Evolutionary conservation across 1,140 invertebrate species (phyloP).

Genomic region (Oreohelix idahoensis): DNA sequence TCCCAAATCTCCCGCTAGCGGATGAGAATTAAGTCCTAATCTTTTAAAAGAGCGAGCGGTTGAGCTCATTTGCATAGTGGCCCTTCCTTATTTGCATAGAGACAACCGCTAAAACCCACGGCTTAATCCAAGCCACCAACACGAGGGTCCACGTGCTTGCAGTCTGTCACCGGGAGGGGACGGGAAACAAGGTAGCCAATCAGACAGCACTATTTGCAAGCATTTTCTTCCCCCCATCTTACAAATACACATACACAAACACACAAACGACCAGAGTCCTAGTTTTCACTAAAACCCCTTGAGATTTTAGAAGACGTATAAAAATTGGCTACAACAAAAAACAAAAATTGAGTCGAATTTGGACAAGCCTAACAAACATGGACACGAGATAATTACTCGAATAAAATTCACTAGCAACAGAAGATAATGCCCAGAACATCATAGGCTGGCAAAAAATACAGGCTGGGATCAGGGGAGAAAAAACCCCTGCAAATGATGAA

Average conservation of each 20-base stretch:
- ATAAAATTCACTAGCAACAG: too few species aligned
- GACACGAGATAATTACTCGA: too few species aligned
- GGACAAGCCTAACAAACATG: too few species aligned
- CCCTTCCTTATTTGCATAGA: constrained; percentile 34
- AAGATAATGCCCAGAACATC: too few species aligned
- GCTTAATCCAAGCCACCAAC: constrained; percentile 19
- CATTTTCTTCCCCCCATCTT: background rate
- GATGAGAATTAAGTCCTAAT: constrained; percentile 28
- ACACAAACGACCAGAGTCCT: background rate
- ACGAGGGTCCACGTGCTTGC: background rate
- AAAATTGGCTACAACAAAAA: background rate
- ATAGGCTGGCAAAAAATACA: too few species aligned
- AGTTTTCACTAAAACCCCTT: background rate
- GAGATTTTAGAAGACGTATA: background rate
- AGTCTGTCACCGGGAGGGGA: background rate
- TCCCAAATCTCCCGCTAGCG: constrained; percentile 5
- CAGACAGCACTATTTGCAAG: background rate
- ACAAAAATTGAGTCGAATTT: too few species aligned
- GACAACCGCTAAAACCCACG: constrained; percentile 23
- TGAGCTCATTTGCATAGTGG: constrained; percentile 31
- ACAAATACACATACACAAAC: background rate
- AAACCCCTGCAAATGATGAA: too few species aligned
- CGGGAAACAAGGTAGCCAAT: background rate
- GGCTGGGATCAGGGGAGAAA: too few species aligned
- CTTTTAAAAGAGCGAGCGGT: constrained; percentile 31